Evolutionary conservation across 2,888 invertebrate species (phyloP).

Genomic region (Apocheima hispidaria): DNA sequence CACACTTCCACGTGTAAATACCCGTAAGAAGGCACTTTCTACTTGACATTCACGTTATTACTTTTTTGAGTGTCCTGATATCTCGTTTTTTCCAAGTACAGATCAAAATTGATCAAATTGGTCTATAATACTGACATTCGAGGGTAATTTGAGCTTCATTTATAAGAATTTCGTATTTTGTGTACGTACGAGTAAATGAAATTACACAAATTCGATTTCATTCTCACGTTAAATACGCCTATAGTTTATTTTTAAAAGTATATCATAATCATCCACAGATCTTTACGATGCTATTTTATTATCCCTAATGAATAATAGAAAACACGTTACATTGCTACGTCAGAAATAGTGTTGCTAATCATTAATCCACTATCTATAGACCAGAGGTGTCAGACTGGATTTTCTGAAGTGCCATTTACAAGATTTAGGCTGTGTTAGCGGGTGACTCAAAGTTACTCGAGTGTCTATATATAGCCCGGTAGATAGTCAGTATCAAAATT

Average conservation of each 20-base stretch:
- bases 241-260: no score
- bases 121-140: slow-evolving; percentile 6
- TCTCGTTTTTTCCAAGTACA: slow-evolving; percentile 6
- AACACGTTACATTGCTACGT: no score
- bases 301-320: no score
- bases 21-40: slow-evolving; percentile 19
- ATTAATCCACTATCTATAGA: no score
- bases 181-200: slow-evolving; percentile 10
- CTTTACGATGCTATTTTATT: no score
- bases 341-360: no score
- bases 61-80: slow-evolving; percentile 21
- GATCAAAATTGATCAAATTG: slow-evolving; percentile 17
- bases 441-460: no score
- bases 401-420: no score
- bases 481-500: no score
- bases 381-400: no score
- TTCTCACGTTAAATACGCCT: background rate
- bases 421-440: no score
- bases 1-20: slow-evolving; percentile 18
- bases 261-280: background rate
- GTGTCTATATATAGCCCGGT: no score
- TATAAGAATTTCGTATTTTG: background rate
- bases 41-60: slow-evolving; percentile 30
- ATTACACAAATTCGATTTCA: background rate
- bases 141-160: slow-evolving; percentile 17